phyloP scores from a whole-genome alignment of 2,888 invertebrate species.

The Leptinotarsa tumamoca region DNA sequence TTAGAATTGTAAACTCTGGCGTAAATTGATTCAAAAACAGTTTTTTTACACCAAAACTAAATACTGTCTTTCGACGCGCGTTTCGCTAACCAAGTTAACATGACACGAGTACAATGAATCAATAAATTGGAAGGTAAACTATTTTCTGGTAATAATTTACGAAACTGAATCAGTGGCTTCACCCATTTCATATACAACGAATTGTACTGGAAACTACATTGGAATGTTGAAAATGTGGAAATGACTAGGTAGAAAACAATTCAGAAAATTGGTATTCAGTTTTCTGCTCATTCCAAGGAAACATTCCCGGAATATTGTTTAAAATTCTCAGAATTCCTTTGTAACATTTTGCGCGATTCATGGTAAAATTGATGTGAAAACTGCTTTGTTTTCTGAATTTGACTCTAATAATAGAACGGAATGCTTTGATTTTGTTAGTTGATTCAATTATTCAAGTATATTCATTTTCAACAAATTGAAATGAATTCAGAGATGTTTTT shows the following conservation, averaged over 20 bases:
- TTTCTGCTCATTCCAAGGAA: neutral
- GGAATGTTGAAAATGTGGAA: neutral
- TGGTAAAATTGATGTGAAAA: neutral
- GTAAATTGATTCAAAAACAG: no score
- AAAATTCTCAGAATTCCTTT: neutral
- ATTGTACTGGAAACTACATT: neutral
- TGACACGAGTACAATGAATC: no score
- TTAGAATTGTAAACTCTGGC: no score
- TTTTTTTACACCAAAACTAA: no score
- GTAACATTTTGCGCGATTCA: neutral
- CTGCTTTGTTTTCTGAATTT: neutral
- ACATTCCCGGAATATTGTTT: constrained; percentile 1
- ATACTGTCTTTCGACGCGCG: no score
- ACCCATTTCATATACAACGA: neutral
- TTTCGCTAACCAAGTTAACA: no score
- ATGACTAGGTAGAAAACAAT: neutral
- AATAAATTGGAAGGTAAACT: neutral
- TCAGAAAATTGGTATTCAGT: neutral
- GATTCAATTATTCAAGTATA: neutral
- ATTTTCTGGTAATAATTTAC: neutral
- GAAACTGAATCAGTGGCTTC: no score
- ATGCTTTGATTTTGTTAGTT: neutral
- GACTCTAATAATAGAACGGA: neutral
- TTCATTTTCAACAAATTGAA: constrained; percentile 4
- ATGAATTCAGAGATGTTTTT: neutral